phyloP scores from a whole-genome alignment of 1,140 invertebrate genomes.

The Heliconius congener region DNA sequence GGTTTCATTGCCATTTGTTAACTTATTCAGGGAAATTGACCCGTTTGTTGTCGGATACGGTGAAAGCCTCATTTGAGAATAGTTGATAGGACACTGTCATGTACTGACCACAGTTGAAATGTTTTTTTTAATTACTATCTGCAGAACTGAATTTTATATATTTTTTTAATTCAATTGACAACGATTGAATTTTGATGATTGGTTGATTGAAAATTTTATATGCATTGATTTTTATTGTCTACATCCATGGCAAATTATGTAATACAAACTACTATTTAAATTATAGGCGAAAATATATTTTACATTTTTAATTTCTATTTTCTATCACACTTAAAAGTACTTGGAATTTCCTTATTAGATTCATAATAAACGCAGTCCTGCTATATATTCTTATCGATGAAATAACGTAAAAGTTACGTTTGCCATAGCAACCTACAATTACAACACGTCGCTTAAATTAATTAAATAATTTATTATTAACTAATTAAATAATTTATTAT shows the following conservation, averaged over 20 bases:
- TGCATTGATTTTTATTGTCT: no score
- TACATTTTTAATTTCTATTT: no score
- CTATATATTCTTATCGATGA: neutral
- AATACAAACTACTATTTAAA: no score
- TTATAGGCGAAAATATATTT: no score
- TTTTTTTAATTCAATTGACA: no score
- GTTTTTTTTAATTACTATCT: neutral
- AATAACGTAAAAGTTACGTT: neutral
- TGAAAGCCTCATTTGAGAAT: neutral
- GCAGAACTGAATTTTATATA: neutral
- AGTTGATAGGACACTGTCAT: neutral
- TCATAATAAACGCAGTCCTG: neutral
- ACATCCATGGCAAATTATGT: no score
- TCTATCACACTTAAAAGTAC: neutral
- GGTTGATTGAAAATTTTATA: no score
- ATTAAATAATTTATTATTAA: no score
- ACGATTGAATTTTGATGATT: no score
- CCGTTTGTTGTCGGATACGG: neutral
- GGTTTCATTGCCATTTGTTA: neutral
- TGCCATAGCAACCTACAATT: conserved; percentile 4
- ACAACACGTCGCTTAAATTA: neutral
- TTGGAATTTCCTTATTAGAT: neutral
- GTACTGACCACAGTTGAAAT: neutral
- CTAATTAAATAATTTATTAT: no score
- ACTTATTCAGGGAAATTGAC: conserved; percentile 12